A percentile compares a stretch with the other conserved stretches of the same genome.
Evolutionary conservation across 2,797 vertebrate genomes (phyloP).

Genomic region (Falco cherrug): DNA sequence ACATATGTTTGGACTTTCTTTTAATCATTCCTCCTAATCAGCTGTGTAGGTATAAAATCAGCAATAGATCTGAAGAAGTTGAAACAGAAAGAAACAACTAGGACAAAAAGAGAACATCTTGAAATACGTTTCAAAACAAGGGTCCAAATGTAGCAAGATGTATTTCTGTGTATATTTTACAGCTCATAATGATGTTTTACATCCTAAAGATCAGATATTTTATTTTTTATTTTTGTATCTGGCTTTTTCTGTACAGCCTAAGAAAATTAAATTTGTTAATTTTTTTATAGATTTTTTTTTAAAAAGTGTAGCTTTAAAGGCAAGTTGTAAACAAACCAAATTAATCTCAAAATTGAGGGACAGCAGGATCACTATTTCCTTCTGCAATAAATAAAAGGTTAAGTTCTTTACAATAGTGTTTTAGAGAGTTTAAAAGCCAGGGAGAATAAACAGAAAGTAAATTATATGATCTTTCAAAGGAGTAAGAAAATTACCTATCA

Average conservation of each 20-base stretch:
- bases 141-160: accelerated
- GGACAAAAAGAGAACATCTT: background rate
- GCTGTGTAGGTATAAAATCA: background rate
- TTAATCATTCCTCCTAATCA: background rate
- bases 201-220: background rate
- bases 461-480: background rate
- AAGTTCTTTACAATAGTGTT: background rate
- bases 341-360: background rate
- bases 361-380: background rate
- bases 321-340: background rate
- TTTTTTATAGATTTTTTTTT: background rate
- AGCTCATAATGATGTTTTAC: background rate
- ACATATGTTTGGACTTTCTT: background rate
- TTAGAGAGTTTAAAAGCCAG: background rate
- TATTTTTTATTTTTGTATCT: background rate
- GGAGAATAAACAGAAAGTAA: background rate
- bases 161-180: background rate
- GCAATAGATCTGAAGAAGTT: background rate
- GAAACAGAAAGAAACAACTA: background rate
- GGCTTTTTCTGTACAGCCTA: background rate
- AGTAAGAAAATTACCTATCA: background rate
- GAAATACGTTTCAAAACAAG: background rate
- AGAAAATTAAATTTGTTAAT: background rate
- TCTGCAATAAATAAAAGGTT: background rate
- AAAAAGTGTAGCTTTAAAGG: background rate